Base-by-base conservation (phyloP, 2,797 vertebrate species). In the Xyrichtys novacula region DNA sequence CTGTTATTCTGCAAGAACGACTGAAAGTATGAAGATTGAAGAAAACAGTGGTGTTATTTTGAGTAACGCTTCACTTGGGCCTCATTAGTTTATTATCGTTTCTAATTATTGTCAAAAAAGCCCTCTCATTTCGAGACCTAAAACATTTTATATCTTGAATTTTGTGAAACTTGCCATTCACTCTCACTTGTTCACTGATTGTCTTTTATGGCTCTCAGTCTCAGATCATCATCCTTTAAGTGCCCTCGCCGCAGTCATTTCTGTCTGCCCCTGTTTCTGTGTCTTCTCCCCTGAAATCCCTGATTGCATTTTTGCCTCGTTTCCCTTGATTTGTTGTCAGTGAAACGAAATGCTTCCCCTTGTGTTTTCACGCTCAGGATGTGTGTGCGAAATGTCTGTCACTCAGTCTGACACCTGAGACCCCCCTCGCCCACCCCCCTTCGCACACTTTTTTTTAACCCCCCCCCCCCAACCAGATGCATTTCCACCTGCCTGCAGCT, bases 261-360 rank as follows among this genome's bases (percentile, higher is more conserved):
- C 4, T 34, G 11, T 50, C 22, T 64, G n/a, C 31, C 4, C 6
- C 19, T 3, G 6, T 47, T 15, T 47, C 48, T 50, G 6, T 50
- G 29, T 29, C 28, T 29, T 20, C 9, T 55, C 9, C 29, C 40
- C 36, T 29, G 22, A 49, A 55, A 42, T 69, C 42, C n/a, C 52
- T 56, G 52, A 66, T 72, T 76, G 48, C 16, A 22, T 65, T 48
- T 64, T 50, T 55, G 12, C 16, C 49, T 70, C 58, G 53, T 80
- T 76, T 70, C 48, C 48, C 38, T 62, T 52, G 61, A 65, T 82
- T 71, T 77, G 60, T 47, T 66, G 48, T 43, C 39, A 0, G 60
- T 38, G 6, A 64, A 23, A 60, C 69, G 58, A 73, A 81, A 64
- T 50, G 39, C 58, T 61, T 72, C 56, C 36, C 26, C 4, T n/a